Evolutionary conservation across 2,113 vertebrate species (phyloP).

Genomic region (Hydrochoerus hydrochaeris): DNA sequence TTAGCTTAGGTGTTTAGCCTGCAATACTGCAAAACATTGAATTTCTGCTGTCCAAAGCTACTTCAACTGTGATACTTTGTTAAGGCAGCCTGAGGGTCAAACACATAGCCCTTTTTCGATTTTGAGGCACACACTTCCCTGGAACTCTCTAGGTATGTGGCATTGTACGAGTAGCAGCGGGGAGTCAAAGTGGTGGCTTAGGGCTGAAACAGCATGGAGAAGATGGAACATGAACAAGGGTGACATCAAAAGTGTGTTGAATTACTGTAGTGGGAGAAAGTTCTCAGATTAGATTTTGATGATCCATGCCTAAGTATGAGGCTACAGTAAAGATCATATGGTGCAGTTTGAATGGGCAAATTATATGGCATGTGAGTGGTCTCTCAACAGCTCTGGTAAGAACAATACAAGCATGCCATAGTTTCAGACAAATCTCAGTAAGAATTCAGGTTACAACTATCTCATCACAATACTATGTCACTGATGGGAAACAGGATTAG

Average conservation of each 20-base stretch:
- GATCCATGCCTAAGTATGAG: neutral
- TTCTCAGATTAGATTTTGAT: neutral
- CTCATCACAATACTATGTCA: neutral
- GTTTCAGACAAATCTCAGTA: neutral
- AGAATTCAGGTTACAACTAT: neutral
- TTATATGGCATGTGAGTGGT: neutral
- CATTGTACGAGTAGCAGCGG: neutral
- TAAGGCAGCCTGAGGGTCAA: neutral
- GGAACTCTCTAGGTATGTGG: neutral
- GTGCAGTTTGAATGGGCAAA: neutral
- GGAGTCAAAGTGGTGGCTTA: neutral
- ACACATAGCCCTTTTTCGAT: neutral
- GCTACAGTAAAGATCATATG: neutral
- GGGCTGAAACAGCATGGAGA: neutral
- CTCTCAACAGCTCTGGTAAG: neutral
- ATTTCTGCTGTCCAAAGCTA: neutral
- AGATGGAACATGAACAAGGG: neutral
- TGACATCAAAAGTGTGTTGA: neutral
- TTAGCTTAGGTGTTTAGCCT: neutral
- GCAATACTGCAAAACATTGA: neutral
- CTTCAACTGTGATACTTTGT: rapidly evolving
- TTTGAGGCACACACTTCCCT: neutral
- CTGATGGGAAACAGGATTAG: neutral
- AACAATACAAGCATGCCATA: neutral
- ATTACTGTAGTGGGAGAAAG: neutral